phyloP scores from a whole-genome alignment of 2,113 vertebrate genomes.

The Galeopterus variegatus region DNA sequence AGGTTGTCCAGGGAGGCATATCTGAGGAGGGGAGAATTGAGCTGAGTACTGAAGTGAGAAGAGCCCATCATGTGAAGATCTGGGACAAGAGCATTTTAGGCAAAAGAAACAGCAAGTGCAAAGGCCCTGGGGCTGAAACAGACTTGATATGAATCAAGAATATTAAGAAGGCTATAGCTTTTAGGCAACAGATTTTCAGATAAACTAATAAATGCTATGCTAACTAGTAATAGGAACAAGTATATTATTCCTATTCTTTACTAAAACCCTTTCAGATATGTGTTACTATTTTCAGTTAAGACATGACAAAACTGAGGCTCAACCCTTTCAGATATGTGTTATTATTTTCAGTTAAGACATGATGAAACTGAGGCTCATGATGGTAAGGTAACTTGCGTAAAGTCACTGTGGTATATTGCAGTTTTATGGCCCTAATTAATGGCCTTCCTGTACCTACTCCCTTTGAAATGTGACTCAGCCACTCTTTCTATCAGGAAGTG shows the following conservation, averaged over 20 bases:
- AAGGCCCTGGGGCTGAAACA: not conserved
- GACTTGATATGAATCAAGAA: not conserved
- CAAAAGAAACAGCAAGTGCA: not conserved
- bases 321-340: not conserved
- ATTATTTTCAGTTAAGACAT: not conserved
- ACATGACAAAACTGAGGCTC: not conserved
- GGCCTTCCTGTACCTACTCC: not conserved
- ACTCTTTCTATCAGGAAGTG: not conserved
- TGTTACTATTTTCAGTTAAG: not conserved
- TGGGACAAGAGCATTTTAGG: not conserved
- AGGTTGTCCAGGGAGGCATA: not conserved
- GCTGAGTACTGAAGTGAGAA: slow-evolving; percentile 6
- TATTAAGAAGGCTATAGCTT: not conserved
- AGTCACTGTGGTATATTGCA: not conserved
- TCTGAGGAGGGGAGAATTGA: not conserved
- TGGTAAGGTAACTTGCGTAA: not conserved
- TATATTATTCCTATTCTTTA: not conserved
- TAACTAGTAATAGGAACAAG: not conserved
- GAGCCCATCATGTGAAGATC: not conserved
- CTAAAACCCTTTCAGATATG: not conserved
- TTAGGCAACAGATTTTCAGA: not conserved
- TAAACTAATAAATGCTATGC: not conserved
- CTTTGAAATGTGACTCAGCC: not conserved
- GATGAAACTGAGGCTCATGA: not conserved
- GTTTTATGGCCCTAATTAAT: not conserved